phyloP scores from a whole-genome alignment of 2,113 vertebrate genomes.

The Progne subis region DNA sequence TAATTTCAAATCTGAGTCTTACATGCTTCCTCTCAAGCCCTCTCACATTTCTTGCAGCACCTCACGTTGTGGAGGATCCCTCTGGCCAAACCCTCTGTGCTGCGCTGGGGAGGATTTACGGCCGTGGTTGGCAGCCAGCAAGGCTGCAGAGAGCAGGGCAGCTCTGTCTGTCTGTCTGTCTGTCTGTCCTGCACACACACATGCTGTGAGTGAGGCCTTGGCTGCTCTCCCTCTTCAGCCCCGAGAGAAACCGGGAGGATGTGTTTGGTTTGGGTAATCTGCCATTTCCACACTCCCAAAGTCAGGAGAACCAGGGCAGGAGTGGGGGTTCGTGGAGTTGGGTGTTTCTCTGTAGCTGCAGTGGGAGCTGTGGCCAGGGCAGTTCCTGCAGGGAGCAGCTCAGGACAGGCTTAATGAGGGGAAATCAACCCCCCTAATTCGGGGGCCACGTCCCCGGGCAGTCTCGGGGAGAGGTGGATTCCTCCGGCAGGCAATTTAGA shows the following conservation, averaged over 20 bases:
- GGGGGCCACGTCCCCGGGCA: background rate
- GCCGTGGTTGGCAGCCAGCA: background rate
- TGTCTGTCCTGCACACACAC: background rate
- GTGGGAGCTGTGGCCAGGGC: background rate
- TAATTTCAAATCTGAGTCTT: background rate
- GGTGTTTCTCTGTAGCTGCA: background rate
- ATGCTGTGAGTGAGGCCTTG: rapidly evolving
- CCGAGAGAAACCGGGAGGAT: rapidly evolving
- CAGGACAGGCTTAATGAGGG: background rate
- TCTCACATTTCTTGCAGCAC: background rate
- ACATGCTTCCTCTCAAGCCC: background rate
- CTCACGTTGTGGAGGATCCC: background rate
- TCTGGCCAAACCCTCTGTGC: background rate
- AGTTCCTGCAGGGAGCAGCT: background rate
- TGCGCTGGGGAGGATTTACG: background rate
- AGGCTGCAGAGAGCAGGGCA: background rate
- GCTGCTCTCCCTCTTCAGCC: background rate
- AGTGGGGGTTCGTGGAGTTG: rapidly evolving
- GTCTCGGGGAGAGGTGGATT: background rate
- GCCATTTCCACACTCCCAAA: rapidly evolving
- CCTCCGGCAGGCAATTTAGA: background rate
- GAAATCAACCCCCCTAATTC: background rate
- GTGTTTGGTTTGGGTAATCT: rapidly evolving
- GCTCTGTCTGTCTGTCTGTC: background rate
- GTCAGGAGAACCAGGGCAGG: rapidly evolving